Conservation (phyloP, 2,113 vertebrate species). For the Dendrocopos noguchii region DNA sequence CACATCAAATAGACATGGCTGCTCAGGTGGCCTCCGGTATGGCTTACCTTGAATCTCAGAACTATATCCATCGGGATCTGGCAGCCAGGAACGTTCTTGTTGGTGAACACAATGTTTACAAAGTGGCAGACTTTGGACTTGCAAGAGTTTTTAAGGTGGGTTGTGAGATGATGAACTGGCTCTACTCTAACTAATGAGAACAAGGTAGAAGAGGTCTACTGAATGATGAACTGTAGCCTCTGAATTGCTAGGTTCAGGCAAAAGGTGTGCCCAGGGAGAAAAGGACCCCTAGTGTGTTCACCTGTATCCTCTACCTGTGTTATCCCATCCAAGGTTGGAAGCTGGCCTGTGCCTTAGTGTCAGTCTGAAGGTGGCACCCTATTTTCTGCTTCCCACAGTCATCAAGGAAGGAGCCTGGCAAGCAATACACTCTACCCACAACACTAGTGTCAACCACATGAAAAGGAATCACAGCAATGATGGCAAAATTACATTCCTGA, state of each 20-base stretch:
- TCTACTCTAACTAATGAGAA: not conserved
- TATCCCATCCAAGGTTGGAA: not conserved
- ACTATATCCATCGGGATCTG: conserved; percentile 96
- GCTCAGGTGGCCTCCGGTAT: conserved; percentile 94
- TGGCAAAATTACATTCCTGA: not conserved
- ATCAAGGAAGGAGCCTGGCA: not conserved
- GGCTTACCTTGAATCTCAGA: conserved; percentile 93
- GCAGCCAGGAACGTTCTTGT: conserved; percentile 97
- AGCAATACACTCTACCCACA: not conserved
- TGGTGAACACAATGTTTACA: conserved; percentile 92
- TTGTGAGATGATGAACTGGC: not conserved
- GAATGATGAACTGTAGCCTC: not conserved
- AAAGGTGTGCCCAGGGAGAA: not conserved
- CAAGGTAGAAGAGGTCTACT: not conserved
- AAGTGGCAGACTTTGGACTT: conserved; percentile 97
- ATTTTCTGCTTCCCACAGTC: not conserved
- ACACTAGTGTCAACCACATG: not conserved
- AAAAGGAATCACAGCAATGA: not conserved
- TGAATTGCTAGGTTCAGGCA: not conserved
- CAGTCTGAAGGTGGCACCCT: not conserved
- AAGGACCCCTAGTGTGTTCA: rapidly evolving
- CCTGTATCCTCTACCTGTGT: not conserved
- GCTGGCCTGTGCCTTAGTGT: not conserved
- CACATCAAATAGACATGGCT: conserved; percentile 90
- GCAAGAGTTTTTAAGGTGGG: conserved; percentile 92